Percentiles rank a stretch among this genome's conserved stretches.
Evolutionary conservation across 1,140 invertebrate genomes (phyloP).

Genomic region (Teleopsis dalmanni): DNA sequence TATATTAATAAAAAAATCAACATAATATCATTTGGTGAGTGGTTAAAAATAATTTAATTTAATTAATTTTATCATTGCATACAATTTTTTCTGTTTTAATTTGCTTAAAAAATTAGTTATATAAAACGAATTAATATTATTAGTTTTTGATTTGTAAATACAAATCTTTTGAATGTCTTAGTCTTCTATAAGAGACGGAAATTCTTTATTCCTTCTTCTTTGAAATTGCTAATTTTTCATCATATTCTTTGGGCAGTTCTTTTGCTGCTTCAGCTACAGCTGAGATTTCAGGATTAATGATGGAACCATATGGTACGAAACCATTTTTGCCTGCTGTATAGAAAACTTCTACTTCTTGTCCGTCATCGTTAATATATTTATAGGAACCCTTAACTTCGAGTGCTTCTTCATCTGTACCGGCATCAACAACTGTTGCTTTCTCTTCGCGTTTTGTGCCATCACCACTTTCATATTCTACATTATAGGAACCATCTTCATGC

Average conservation of each 20-base stretch:
- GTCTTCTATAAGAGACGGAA: not conserved
- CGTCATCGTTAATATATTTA: conserved; percentile 26
- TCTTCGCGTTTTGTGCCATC: conserved; percentile 29
- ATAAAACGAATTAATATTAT: not conserved
- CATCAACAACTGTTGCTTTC: conserved; percentile 14
- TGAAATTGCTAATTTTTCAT: too few species aligned
- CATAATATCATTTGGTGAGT: too few species aligned
- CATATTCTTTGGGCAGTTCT: conserved; percentile 22
- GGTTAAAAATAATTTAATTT: too few species aligned
- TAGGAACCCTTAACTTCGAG: conserved; percentile 32
- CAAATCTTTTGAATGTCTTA: not conserved
- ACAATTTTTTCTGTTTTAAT: too few species aligned
- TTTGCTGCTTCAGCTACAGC: conserved; percentile 30
- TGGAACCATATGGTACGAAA: conserved; percentile 27
- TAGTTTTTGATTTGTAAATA: not conserved
- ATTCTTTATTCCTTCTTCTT: too few species aligned
- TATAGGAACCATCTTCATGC: conserved; percentile 21
- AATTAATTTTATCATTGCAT: too few species aligned
- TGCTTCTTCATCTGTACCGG: conserved; percentile 22
- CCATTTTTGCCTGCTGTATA: conserved; percentile 39
- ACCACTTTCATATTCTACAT: conserved; percentile 9
- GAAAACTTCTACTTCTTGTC: conserved; percentile 27
- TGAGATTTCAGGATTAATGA: conserved; percentile 31
- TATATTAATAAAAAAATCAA: too few species aligned
- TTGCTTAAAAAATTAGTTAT: too few species aligned